Conservation (phyloP, 1,140 invertebrate species). For the Psilanteris sp. region DNA sequence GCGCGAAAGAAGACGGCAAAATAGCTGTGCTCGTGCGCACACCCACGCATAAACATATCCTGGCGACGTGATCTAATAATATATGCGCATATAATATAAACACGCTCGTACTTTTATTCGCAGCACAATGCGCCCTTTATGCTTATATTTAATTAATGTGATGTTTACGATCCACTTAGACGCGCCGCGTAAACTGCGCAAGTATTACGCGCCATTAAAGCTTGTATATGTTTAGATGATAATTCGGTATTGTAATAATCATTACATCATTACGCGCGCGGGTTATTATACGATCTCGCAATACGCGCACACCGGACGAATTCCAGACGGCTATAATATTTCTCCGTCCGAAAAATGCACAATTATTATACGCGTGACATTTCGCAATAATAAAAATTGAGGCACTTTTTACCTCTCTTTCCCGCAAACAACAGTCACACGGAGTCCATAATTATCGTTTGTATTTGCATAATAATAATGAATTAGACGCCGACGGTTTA, state of each 20-base stretch:
- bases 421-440: too few species aligned
- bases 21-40: slow-evolving; percentile 22
- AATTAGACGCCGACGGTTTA: too few species aligned
- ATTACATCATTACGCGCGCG: slow-evolving; percentile 13
- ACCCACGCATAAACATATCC: slow-evolving; percentile 36
- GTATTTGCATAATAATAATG: too few species aligned
- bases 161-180: slow-evolving; percentile 52
- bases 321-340: too few species aligned
- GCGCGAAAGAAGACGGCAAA: slow-evolving; percentile 28
- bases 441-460: too few species aligned
- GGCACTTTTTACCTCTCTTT: too few species aligned
- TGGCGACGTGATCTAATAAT: slow-evolving; percentile 37
- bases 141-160: slow-evolving; percentile 45
- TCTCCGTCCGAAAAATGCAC: too few species aligned
- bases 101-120: slow-evolving; percentile 39
- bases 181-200: slow-evolving; percentile 10
- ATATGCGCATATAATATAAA: slow-evolving; percentile 54
- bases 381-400: too few species aligned
- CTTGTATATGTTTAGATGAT: background rate
- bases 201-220: slow-evolving; percentile 24
- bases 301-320: too few species aligned
- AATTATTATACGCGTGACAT: too few species aligned
- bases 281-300: too few species aligned
- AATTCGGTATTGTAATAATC: slow-evolving; percentile 11
- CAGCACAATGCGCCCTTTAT: slow-evolving; percentile 35